Evolutionary conservation across 2,888 invertebrate species (phyloP).

Genomic region (Steinernema hermaphroditum): DNA sequence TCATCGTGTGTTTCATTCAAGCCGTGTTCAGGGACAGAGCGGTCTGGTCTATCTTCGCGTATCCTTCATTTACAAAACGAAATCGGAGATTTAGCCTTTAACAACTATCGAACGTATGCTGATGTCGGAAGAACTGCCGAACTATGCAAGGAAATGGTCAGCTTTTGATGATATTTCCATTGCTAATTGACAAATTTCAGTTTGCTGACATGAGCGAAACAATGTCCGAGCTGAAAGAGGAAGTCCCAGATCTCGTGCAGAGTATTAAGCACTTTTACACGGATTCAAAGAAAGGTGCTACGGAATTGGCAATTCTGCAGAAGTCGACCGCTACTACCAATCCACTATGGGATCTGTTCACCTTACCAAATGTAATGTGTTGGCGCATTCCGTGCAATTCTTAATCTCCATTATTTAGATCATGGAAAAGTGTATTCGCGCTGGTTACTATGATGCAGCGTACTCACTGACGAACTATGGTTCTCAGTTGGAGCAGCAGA

Average conservation of each 20-base stretch:
- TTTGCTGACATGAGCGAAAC: constrained; percentile 59
- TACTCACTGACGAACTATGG: constrained; percentile 65
- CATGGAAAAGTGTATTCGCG: constrained; percentile 64
- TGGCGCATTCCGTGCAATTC: not conserved
- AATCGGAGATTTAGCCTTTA: constrained; percentile 63
- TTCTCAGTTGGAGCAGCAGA: constrained; percentile 43
- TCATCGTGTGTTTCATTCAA: not conserved
- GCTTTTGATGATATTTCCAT: not conserved
- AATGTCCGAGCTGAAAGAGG: constrained; percentile 47
- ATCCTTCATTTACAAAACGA: constrained; percentile 57
- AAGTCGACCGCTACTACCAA: constrained; percentile 47
- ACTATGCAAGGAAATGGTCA: constrained; percentile 62
- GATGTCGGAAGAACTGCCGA: constrained; percentile 64
- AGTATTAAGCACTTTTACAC: constrained; percentile 52
- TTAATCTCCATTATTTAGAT: constrained; percentile 44
- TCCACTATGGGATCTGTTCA: constrained; percentile 59
- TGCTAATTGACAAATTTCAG: constrained; percentile 42
- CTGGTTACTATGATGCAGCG: constrained; percentile 62
- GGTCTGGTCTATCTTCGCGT: constrained; percentile 35
- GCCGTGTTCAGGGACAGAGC: constrained; percentile 37
- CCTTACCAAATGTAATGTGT: constrained; percentile 48
- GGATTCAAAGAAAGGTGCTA: constrained; percentile 41
- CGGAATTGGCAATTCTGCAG: constrained; percentile 51
- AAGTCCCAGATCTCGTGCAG: constrained; percentile 50
- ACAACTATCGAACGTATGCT: constrained; percentile 65